Evolutionary conservation across 2,113 vertebrate genomes (phyloP).

Genomic region (Xenopus laevis): DNA sequence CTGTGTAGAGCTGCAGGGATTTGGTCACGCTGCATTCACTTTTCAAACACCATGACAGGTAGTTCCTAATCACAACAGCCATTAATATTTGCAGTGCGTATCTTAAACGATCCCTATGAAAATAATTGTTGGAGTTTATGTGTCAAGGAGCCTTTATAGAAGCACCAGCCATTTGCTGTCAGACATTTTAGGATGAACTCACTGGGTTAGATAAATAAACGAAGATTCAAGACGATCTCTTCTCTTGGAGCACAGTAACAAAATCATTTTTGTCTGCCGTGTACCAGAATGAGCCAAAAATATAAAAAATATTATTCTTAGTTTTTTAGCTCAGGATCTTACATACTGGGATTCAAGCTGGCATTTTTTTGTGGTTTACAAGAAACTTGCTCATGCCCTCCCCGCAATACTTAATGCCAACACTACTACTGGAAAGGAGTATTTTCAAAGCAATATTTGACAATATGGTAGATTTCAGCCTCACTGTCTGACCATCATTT

Average conservation of each 20-base stretch:
- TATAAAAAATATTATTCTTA: constrained; percentile 83
- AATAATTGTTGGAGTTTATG: constrained; percentile 56
- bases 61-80: constrained; percentile 50
- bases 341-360: constrained; percentile 50
- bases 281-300: constrained; percentile 75
- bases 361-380: no score
- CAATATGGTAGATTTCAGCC: no score
- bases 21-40: constrained; percentile 16
- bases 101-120: constrained; percentile 56
- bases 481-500: no score
- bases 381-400: no score
- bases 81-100: constrained; percentile 52
- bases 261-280: constrained; percentile 80
- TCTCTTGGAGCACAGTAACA: constrained; percentile 75
- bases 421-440: no score
- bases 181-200: constrained; percentile 78
- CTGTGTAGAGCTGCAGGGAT: constrained; percentile 20
- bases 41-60: constrained; percentile 32
- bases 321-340: constrained; percentile 78
- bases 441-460: no score
- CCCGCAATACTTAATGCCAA: no score
- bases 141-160: constrained; percentile 75
- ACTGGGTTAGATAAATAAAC: constrained; percentile 80
- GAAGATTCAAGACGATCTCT: constrained; percentile 69
- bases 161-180: constrained; percentile 75